These are phyloP conservation scores for Bombylius discolor DNA, from an alignment of 2,888 invertebrate species.

Conservation along the genomic window DNA sequence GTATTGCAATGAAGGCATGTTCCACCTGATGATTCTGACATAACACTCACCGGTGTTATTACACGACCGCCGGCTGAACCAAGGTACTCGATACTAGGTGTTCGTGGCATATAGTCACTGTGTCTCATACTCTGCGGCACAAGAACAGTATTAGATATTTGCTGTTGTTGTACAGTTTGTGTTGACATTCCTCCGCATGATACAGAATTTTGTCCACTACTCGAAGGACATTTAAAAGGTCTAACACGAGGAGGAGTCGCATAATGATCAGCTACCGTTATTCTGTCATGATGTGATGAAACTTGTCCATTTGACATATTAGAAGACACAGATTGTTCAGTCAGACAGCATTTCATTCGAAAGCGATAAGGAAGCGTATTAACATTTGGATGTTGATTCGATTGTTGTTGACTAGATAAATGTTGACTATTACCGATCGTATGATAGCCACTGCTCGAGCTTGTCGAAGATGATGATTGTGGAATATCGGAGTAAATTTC, in stretches of 20 bases:
- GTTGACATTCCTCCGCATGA: background rate
- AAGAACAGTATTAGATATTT: slow-evolving; percentile 1
- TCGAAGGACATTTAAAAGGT: slow-evolving; percentile 12
- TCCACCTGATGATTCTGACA: slow-evolving; percentile 18
- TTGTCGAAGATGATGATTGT: slow-evolving; percentile 15
- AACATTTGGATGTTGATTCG: slow-evolving; percentile 16
- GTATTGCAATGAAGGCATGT: slow-evolving; percentile 36
- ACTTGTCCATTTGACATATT: background rate
- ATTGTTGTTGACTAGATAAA: slow-evolving; percentile 12
- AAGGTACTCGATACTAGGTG: slow-evolving; percentile 22
- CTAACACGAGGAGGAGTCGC: slow-evolving; percentile 24
- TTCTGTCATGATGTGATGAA: slow-evolving; percentile 13
- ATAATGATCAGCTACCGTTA: slow-evolving; percentile 20
- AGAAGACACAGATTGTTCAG: slow-evolving; percentile 12
- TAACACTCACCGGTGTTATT: slow-evolving; percentile 20
- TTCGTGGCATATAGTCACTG: slow-evolving; percentile 19
- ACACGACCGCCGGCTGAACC: slow-evolving; percentile 19
- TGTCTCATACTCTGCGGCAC: slow-evolving; percentile 7
- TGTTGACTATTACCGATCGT: slow-evolving; percentile 7
- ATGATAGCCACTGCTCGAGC: slow-evolving; percentile 13
- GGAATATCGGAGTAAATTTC: slow-evolving; percentile 23
- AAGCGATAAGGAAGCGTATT: slow-evolving; percentile 29
- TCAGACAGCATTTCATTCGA: slow-evolving; percentile 30
- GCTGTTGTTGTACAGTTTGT: background rate
- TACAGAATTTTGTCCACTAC: background rate